Base-by-base conservation (phyloP, 2,797 vertebrate genomes). In the Halcyon smyrnensis region DNA sequence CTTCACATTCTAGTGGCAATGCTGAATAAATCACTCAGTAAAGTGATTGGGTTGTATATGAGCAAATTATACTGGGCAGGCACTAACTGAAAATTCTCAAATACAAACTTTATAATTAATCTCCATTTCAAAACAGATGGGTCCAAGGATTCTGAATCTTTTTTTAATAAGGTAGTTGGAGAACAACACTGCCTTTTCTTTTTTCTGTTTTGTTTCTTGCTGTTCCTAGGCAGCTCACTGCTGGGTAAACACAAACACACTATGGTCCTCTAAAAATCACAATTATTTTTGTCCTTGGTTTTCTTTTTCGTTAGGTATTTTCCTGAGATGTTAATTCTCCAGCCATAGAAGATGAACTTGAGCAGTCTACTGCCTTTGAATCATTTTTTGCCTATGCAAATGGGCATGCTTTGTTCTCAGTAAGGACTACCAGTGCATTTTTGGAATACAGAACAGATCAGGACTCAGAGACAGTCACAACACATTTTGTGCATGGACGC, bases 1-100 rank as follows among this genome's bases (percentile, higher is more conserved):
- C 54, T 63, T 78, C 54, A 62, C 5, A 79, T 82, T 65, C 27
- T 73, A 88, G 69, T 84, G 50, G 60, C 53, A 95, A 69, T 91
- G 84, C 63, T 59, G 51, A 94, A 69, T 81, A 84, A 88, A 93
- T 85, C 30, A 74, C 17, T 84, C 80, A 67, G 28, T 56, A 68
- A 81, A 90, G 24, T 73, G 59, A 93, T 88, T 91, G 69, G 54
- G 59, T 37, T 67, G 30, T 48, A 73, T 53, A 64, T 54, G 27
- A 90, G 30, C 24, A 91, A 95, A 95, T 95, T 89, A 64, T 74
- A 95, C 63, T 82, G 50, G 80, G 9, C 19, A 62, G 51, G 27
- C 59, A 69, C 76, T 81, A 95, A 90, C 18, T 86, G 46, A 84
- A 90, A 37, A 84, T 62, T 69, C n/a, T 86, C n/a, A 85, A 85